A percentile compares a stretch with the other conserved stretches of the same genome.
Evolutionary conservation across 2,113 vertebrate genomes (phyloP).

Genomic region (Myotis davidii): DNA sequence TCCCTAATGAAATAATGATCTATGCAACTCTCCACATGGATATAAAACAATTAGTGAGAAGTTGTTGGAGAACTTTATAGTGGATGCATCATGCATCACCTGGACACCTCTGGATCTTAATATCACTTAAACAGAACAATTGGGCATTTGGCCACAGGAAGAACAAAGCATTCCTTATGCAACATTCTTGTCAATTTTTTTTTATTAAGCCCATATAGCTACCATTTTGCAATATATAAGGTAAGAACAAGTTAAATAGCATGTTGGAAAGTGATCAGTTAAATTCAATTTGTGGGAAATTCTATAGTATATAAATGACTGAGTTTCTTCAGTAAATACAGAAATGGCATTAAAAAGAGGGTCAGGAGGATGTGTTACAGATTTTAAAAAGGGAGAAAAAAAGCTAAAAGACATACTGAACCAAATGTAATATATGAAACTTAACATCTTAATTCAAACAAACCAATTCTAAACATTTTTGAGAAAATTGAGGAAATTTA

Average conservation of each 20-base stretch:
- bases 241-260: neutral
- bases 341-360: neutral
- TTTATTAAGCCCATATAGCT: neutral
- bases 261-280: neutral
- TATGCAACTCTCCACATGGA: neutral
- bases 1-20: neutral
- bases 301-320: neutral
- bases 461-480: slow-evolving; percentile 5
- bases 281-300: neutral
- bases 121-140: neutral
- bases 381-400: neutral
- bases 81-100: neutral
- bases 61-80: neutral
- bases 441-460: slow-evolving; percentile 10
- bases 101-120: neutral
- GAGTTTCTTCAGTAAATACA: neutral
- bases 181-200: neutral
- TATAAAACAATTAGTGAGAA: neutral
- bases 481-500: neutral
- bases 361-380: neutral
- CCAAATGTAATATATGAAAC: neutral
- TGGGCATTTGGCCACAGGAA: neutral
- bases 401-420: neutral
- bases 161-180: neutral
- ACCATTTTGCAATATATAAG: neutral